A percentile compares a stretch with the other conserved stretches of the same genome.
phyloP scores from a whole-genome alignment of 2,888 invertebrate species.

The Atherix ibis region DNA sequence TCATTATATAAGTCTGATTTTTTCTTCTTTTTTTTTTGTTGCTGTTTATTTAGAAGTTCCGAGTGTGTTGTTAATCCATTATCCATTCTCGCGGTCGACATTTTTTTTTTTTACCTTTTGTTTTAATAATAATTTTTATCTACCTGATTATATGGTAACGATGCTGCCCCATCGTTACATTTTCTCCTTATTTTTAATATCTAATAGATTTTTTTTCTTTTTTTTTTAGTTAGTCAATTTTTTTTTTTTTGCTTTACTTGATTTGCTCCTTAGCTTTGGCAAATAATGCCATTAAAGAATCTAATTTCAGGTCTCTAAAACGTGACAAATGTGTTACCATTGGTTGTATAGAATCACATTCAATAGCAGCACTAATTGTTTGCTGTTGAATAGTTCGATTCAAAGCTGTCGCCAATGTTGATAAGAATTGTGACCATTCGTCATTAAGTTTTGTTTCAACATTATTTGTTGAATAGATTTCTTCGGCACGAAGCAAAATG shows the following conservation, averaged over 20 bases:
- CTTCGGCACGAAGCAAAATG: constrained; percentile 26
- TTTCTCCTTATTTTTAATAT: neutral
- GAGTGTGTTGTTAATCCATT: too few relatives aligned
- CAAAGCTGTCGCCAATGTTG: constrained; percentile 25
- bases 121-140: neutral
- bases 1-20: too few relatives aligned
- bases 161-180: neutral
- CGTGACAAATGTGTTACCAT: constrained; percentile 30
- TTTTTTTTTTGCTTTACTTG: constrained; percentile 11
- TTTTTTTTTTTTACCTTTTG: constrained; percentile 5
- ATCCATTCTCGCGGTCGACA: constrained; percentile 4
- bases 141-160: neutral
- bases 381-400: constrained; percentile 29
- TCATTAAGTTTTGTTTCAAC: constrained; percentile 17
- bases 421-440: constrained; percentile 26
- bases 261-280: constrained; percentile 30
- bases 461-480: constrained; percentile 22
- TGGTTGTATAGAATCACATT: constrained; percentile 29
- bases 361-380: constrained; percentile 30
- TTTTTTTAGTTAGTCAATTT: too few relatives aligned
- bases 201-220: too few relatives aligned
- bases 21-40: too few relatives aligned
- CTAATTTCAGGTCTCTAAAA: constrained; percentile 28
- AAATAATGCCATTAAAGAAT: constrained; percentile 28
- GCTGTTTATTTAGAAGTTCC: too few relatives aligned